Conservation (phyloP, 2,113 vertebrate genomes). For the Campylorhamphus procurvoides region DNA sequence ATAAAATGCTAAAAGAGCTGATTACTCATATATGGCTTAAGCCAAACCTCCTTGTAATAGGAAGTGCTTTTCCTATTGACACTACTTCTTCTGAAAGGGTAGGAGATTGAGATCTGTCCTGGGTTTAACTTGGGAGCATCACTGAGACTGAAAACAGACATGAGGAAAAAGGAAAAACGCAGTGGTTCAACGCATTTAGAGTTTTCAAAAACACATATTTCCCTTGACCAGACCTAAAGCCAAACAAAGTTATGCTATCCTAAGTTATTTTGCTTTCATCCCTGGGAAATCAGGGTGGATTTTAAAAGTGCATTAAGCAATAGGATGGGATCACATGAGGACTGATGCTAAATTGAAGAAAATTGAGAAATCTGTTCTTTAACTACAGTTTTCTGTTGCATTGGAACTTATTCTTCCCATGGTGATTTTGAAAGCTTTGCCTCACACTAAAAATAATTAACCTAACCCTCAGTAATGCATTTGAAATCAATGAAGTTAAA, state of each 20-base stretch:
- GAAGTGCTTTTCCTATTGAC: background rate
- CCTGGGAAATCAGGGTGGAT: background rate
- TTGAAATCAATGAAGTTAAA: conserved; percentile 17
- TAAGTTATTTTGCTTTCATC: background rate
- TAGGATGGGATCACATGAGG: background rate
- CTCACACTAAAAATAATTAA: background rate
- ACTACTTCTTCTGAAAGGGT: background rate
- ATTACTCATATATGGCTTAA: background rate
- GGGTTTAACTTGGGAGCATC: background rate
- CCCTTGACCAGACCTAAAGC: background rate
- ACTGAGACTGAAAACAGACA: background rate
- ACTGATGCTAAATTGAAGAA: conserved; percentile 18
- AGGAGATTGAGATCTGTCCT: background rate
- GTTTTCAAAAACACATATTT: background rate
- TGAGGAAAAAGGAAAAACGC: background rate
- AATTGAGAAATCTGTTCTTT: conserved; percentile 6
- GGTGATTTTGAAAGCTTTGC: background rate
- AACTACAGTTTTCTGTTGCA: background rate
- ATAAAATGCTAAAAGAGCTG: background rate
- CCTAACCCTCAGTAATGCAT: background rate
- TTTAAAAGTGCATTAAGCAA: background rate
- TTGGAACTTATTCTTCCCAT: conserved; percentile 25
- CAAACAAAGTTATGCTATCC: background rate
- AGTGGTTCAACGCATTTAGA: background rate
- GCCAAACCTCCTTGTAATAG: background rate